Conservation (phyloP, 2,113 vertebrate species). For the Zootoca vivipara region DNA sequence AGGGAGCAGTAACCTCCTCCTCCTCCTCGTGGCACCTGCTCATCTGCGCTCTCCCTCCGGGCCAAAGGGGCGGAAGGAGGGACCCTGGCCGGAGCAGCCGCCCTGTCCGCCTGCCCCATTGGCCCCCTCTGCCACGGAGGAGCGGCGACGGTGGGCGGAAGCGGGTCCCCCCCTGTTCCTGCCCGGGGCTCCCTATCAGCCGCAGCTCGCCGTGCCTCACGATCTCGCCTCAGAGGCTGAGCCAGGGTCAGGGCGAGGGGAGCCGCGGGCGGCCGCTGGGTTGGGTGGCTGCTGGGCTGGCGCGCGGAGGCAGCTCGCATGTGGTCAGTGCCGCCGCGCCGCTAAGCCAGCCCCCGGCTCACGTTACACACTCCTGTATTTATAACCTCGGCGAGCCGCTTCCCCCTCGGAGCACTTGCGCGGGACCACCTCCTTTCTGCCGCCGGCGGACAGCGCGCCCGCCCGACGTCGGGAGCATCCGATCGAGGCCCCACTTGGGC, state of each 20-base stretch:
- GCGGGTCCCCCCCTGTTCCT: accelerated
- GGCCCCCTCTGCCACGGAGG: too few relatives aligned
- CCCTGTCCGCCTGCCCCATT: not conserved
- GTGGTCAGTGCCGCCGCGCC: conserved; percentile 89
- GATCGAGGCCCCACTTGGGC: conserved; percentile 75
- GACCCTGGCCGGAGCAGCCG: not conserved
- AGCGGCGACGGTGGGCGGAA: not conserved
- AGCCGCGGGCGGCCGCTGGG: conserved; percentile 57
- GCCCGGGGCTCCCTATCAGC: too few relatives aligned
- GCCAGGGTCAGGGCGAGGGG: conserved; percentile 39
- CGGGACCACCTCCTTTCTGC: conserved; percentile 85
- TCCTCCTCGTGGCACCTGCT: not conserved
- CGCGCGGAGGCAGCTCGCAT: conserved; percentile 87
- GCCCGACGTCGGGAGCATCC: conserved; percentile 72
- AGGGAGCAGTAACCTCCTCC: not conserved
- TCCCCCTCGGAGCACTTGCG: conserved; percentile 86
- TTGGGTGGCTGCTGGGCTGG: conserved; percentile 57
- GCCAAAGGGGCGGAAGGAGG: not conserved
- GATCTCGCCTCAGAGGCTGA: not conserved
- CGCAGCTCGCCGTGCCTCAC: too few relatives aligned
- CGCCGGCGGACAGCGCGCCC: conserved; percentile 82
- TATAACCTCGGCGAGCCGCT: conserved; percentile 93
- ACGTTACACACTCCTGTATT: conserved; percentile 95
- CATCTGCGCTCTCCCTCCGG: not conserved
- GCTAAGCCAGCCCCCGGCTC: conserved; percentile 98